Conservation (phyloP, 1,140 invertebrate species). For the Brachystomella parvula region DNA sequence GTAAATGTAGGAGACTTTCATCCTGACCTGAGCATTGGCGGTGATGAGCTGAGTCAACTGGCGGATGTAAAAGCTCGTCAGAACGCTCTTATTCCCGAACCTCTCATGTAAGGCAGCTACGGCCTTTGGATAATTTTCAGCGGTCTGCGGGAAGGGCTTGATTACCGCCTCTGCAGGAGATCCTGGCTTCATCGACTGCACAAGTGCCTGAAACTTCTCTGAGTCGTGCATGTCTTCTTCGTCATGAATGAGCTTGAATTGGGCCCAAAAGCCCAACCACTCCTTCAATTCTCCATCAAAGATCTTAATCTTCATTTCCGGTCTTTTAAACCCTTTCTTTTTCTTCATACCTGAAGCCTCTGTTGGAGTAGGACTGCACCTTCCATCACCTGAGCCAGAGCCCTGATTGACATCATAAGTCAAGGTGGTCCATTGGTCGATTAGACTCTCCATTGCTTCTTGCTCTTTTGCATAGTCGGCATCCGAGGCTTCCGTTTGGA, state of each 20-base stretch:
- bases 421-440: too few relatives aligned
- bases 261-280: constrained; percentile 42
- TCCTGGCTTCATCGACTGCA: constrained; percentile 5
- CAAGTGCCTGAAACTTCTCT: constrained; percentile 40
- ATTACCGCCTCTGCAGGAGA: constrained; percentile 13
- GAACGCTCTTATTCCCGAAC: constrained; percentile 6
- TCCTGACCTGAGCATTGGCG: neutral
- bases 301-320: constrained; percentile 40
- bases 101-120: constrained; percentile 4
- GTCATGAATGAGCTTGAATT: constrained; percentile 42
- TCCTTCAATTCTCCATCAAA: constrained; percentile 41
- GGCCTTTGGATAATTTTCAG: constrained; percentile 16
- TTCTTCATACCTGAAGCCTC: neutral
- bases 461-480: too few relatives aligned
- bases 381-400: too few relatives aligned
- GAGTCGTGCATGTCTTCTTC: constrained; percentile 35
- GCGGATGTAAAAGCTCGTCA: constrained; percentile 15
- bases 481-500: too few relatives aligned
- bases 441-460: too few relatives aligned
- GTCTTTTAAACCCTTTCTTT: constrained; percentile 32
- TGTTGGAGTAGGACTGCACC: too few relatives aligned
- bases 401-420: too few relatives aligned
- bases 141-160: neutral
- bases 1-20: neutral
- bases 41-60: constrained; percentile 5